Base-by-base conservation (phyloP, 1,140 invertebrate species). In the Eriocheir sinensis region DNA sequence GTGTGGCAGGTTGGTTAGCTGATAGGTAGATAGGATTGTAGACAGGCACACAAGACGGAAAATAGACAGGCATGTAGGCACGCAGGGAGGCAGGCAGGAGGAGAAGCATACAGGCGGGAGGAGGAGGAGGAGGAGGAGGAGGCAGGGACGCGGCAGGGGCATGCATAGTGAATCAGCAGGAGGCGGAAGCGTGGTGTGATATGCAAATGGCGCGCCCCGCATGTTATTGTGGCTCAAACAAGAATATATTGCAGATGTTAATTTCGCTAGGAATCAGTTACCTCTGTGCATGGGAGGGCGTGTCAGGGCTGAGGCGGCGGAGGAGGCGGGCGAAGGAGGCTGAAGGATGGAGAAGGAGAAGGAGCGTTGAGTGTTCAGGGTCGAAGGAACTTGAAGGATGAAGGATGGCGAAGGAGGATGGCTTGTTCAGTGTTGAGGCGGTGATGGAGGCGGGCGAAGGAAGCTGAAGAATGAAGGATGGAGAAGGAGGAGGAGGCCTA, bases 241-340 rank as follows among this genome's bases (percentile, higher is more conserved):
- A 72, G 60, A 72, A 72, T 72, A 72, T 72, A 72, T 72, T 72
- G 60, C 60, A n/a, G 60, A 72, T 72, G 60, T 72, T 72, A 72
- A 72, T 72, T 72, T 72, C 60, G 60, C 21, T 21, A 72, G n/a
- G 60, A 72, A 72, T 72, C 60, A 72, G n/a, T 72, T 72, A 72
- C 60, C 60, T n/a, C 21, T n/a, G 60, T 72, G 60, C 60, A 72
- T 72, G 60, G 60, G 27, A 72, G 60, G 60, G 60, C 27, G 60
- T 72, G 60, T 72, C 60, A n/a, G n/a, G 60, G 21, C 12, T 21
- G 21, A n/a, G 27, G 60, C 60, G 21, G 17, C 27, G 60, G 21
- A 4, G 60, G 21, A n/a, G 27, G 60, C 60, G 21, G 17, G 60
- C n/a, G 60, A 72, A n/a, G 21, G 27, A 21, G 60, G 60, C 60